Base-by-base conservation (phyloP, 2,888 invertebrate genomes). In the Pelosia muscerda region DNA sequence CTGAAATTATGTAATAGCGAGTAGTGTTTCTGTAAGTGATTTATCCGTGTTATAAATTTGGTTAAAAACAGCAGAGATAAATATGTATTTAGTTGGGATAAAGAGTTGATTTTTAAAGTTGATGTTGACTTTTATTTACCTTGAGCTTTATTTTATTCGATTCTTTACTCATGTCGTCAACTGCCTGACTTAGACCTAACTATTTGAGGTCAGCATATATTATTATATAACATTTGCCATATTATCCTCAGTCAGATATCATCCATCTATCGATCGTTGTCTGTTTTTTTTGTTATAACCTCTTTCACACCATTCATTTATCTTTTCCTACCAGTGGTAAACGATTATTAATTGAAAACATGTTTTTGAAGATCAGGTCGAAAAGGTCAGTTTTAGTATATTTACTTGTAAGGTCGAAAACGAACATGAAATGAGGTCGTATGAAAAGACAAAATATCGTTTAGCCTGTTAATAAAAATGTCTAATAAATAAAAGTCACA, bases 401-500 rank as follows among this genome's bases (percentile, higher is more conserved):
- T n/a, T n/a, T n/a, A n/a, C n/a, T n/a, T n/a, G n/a, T n/a, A n/a
- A n/a, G n/a, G n/a, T n/a, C n/a, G n/a, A n/a, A n/a, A n/a, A n/a
- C n/a, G n/a, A n/a, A n/a, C n/a, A n/a, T n/a, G n/a, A n/a, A n/a
- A n/a, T n/a, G n/a, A n/a, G n/a, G n/a, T n/a, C n/a, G n/a, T n/a
- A n/a, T n/a, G n/a, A n/a, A n/a, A n/a, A n/a, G n/a, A n/a, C n/a
- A n/a, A n/a, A n/a, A n/a, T n/a, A n/a, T n/a, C n/a, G n/a, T n/a
- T n/a, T n/a, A n/a, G n/a, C n/a, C n/a, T n/a, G n/a, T n/a, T n/a
- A 8, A 31, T 31, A 31, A 31, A 10, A 8, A 31, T 10, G 1
- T 31, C 31, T 31, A 49, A n/a, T 8, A 49, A 49, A 49, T 49
- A n/a, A 42, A 38, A 49, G n/a, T 49, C n/a, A n/a, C 67, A 71